Base-by-base conservation (phyloP, 2,797 vertebrate species). In the Coregonus sp. region DNA sequence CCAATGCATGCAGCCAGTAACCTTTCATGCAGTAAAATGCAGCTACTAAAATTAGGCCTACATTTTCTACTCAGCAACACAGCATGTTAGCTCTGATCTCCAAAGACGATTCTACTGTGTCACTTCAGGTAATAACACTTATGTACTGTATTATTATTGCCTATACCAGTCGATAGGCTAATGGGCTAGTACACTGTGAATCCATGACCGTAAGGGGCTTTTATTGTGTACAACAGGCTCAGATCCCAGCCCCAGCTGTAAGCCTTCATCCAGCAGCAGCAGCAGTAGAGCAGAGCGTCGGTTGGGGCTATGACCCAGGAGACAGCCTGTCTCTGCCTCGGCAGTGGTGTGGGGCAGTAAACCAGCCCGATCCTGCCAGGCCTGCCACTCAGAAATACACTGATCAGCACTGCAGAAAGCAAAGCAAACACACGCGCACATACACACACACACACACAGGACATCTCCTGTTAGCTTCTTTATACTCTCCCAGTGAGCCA, bases 241-340 rank as follows among this genome's bases (percentile, higher is more conserved):
- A 37, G 52, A 16, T 35, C 16, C 4, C 51, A 51, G 56, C 7
- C 47, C 52, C 51, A 35, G 31, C 33, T 73, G 51, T 73, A 29
- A 33, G 71, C 54, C 52, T 50, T 54, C 50, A 56, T 16, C 29
- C n/a, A 11, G 9, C 29, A 73, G 72, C 29, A 73, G 72, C 37
- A 47, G 9, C 40, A 47, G 40, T 47, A 47, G 40, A 47, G 9
- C 40, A 47, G 40, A 20, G 35, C 29, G 73, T 47, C 5, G 7
- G 59, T 9, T 65, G 15, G 59, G 73, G 73, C 59, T 15, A 33
- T 65, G 73, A 65, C 59, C 59, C 59, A 59, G 73, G 35, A 61
- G 33, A 63, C 9, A 37, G 12, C 33, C 59, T n/a, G 33, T 68
- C 74, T 9, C 40, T 47, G 40, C 40, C 40, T 47, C 2, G 9